Conservation (phyloP, 2,113 vertebrate genomes). For the Varanus salvator region DNA sequence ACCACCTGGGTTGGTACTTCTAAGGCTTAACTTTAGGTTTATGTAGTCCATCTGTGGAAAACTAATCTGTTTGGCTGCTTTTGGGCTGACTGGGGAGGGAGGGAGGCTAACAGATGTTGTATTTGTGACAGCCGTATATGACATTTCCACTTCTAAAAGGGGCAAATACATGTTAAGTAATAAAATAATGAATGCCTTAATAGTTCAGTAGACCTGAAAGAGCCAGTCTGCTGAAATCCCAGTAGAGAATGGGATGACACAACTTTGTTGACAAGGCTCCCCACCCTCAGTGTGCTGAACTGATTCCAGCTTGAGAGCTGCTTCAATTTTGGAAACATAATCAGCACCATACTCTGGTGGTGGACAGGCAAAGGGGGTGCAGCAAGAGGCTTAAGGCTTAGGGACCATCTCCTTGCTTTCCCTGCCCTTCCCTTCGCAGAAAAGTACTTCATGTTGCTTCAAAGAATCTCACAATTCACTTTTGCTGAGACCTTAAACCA, state of each 20-base stretch:
- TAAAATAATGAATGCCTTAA: neutral
- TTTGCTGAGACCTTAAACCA: neutral
- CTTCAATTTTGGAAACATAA: too few species aligned
- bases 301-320: too few species aligned
- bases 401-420: neutral
- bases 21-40: neutral
- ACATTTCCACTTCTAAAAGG: neutral
- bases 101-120: neutral
- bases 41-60: neutral
- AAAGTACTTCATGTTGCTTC: constrained; percentile 4
- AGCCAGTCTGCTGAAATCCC: neutral
- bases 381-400: too few species aligned
- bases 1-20: neutral
- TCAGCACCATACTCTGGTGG: too few species aligned
- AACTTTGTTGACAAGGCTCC: neutral
- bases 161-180: neutral
- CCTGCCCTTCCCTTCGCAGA: neutral
- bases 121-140: neutral
- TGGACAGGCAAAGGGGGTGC: too few species aligned
- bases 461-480: neutral
- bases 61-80: neutral
- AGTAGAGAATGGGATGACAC: neutral
- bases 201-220: too few species aligned
- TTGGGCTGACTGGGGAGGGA: neutral
- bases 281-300: neutral